Evolutionary conservation across 1,140 invertebrate genomes (phyloP).

Genomic region (Cherax quadricarinatus): DNA sequence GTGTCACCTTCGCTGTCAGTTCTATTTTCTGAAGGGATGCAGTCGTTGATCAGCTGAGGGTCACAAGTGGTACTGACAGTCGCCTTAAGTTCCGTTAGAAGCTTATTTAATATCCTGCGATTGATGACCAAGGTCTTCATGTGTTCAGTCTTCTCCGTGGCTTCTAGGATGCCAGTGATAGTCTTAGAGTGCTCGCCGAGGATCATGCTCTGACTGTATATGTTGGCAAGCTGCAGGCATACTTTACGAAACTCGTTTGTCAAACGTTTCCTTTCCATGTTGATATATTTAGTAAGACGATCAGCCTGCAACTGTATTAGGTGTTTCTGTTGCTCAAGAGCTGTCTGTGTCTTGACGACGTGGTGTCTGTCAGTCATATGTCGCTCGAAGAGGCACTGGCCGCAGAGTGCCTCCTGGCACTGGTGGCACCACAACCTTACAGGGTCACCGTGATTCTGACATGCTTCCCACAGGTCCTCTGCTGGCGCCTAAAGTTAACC

Average conservation of each 20-base stretch:
- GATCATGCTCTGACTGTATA: not conserved
- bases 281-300: not conserved
- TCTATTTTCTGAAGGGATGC: not conserved
- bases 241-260: not conserved
- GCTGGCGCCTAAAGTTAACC: no score
- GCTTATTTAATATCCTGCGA: not conserved
- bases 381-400: slow-evolving; percentile 49
- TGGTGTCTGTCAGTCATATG: slow-evolving; percentile 36
- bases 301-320: not conserved
- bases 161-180: not conserved
- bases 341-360: slow-evolving; percentile 7
- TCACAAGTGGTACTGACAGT: not conserved
- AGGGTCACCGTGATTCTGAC: slow-evolving; percentile 27
- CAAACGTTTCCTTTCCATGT: not conserved
- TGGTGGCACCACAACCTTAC: slow-evolving; percentile 39
- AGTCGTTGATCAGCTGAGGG: not conserved
- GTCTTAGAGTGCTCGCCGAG: not conserved
- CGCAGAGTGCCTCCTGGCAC: slow-evolving; percentile 40
- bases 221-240: not conserved
- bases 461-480: not conserved
- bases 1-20: not conserved
- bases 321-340: slow-evolving; percentile 19
- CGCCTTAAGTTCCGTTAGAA: not conserved
- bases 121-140: not conserved
- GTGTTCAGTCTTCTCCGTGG: not conserved